Evolutionary conservation across 2,888 invertebrate species (phyloP).

Genomic region (Oxystoma pomonae): DNA sequence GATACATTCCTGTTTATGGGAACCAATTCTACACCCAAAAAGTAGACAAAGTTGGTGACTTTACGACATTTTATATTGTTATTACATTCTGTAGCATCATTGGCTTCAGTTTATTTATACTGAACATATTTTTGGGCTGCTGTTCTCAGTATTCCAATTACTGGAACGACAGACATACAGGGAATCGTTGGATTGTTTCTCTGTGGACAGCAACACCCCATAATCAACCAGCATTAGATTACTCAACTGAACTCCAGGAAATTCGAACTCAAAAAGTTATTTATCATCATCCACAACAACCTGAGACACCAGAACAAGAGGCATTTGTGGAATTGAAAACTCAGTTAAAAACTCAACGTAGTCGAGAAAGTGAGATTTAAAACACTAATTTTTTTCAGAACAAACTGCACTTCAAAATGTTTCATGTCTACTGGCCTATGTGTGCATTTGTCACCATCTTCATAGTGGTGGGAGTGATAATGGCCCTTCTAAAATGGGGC

Average conservation of each 20-base stretch:
- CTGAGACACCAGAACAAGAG: conserved; percentile 43
- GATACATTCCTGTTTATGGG: neutral
- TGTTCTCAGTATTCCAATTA: conserved; percentile 75
- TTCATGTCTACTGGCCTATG: conserved; percentile 76
- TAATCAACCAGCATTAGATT: conserved; percentile 76
- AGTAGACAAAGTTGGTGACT: conserved; percentile 53
- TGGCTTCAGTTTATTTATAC: conserved; percentile 62
- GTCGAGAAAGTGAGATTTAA: conserved; percentile 77
- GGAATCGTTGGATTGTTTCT: conserved; percentile 80
- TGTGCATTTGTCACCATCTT: conserved; percentile 69
- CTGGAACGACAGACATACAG: conserved; percentile 80
- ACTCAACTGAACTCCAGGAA: conserved; percentile 62
- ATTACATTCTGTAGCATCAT: conserved; percentile 75
- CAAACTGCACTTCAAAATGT: conserved; percentile 35
- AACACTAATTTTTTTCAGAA: too few species aligned
- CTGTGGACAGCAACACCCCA: conserved; percentile 82
- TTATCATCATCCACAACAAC: conserved; percentile 42
- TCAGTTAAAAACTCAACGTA: conserved; percentile 34
- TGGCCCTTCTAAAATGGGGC: conserved; percentile 71
- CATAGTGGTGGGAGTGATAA: conserved; percentile 66
- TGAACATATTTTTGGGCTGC: conserved; percentile 77
- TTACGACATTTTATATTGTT: conserved; percentile 79
- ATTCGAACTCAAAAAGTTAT: conserved; percentile 43
- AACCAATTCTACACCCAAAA: neutral
- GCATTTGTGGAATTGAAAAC: conserved; percentile 22